A percentile compares a stretch with the other conserved stretches of the same genome.
Evolutionary conservation across 2,888 invertebrate species (phyloP).

Genomic region (Habroteleia sp.): DNA sequence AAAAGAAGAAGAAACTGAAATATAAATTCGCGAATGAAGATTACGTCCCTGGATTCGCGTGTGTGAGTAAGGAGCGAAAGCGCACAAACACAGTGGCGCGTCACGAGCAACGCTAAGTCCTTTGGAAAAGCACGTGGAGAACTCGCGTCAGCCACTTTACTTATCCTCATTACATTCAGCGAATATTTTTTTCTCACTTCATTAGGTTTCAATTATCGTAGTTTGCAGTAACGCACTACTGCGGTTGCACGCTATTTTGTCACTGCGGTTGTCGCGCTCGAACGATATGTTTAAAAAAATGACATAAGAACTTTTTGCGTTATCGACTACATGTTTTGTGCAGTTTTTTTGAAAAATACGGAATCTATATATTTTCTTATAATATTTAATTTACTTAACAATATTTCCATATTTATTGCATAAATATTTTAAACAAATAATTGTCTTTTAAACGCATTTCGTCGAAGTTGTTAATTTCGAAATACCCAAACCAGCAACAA

Average conservation of each 20-base stretch:
- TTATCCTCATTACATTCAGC: slow-evolving; percentile 43
- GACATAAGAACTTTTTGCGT: not conserved
- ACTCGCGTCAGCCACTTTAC: slow-evolving; percentile 25
- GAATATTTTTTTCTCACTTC: slow-evolving; percentile 45
- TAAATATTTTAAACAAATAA: too few species aligned
- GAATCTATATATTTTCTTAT: too few species aligned
- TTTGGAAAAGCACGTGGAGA: slow-evolving; percentile 40
- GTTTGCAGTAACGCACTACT: slow-evolving; percentile 9
- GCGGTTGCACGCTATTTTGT: slow-evolving; percentile 19
- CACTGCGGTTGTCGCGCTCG: not conserved
- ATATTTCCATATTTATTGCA: too few species aligned
- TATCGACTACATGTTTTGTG: too few species aligned
- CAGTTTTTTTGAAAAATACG: too few species aligned
- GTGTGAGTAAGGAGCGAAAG: slow-evolving; percentile 16
- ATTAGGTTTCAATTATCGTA: slow-evolving; percentile 46
- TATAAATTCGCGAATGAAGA: too few species aligned
- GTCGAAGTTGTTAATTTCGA: too few species aligned
- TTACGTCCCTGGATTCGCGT: slow-evolving; percentile 20
- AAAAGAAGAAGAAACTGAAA: too few species aligned
- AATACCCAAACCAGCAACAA: too few species aligned
- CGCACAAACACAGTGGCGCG: slow-evolving; percentile 9
- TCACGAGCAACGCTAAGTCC: slow-evolving; percentile 3
- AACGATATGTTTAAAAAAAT: not conserved
- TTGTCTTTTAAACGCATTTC: too few species aligned
- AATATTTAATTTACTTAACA: too few species aligned